phyloP scores from a whole-genome alignment of 30 jellyfish, hydroid and myxozoan genomes.

The Aurelia aurita region DNA sequence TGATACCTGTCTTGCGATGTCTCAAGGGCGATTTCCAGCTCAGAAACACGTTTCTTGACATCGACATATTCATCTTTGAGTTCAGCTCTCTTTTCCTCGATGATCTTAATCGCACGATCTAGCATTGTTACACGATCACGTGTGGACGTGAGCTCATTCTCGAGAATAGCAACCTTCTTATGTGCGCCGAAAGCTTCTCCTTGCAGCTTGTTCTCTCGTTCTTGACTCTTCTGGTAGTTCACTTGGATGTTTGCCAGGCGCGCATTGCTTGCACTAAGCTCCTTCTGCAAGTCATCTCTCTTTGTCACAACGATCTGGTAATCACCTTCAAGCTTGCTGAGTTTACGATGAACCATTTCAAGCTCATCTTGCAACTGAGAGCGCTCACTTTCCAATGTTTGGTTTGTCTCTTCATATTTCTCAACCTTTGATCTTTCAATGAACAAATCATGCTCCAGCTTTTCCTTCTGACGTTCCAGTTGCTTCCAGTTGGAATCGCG shows the following conservation, averaged over 20 bases:
- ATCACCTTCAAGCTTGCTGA: constrained; percentile 90
- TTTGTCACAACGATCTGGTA: constrained; percentile 72
- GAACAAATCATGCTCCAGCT: constrained; percentile 80
- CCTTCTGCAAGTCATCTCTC: constrained; percentile 91
- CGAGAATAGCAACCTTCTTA: constrained; percentile 89
- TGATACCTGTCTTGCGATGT: constrained; percentile 82
- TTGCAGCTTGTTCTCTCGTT: constrained; percentile 83
- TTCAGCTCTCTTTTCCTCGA: constrained; percentile 75
- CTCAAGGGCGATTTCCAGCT: constrained; percentile 90
- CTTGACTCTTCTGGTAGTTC: constrained; percentile 90
- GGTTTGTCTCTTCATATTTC: constrained; percentile 84
- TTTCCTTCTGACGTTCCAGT: constrained; percentile 80
- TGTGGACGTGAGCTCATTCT: constrained; percentile 90
- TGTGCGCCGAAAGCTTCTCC: constrained; percentile 87
- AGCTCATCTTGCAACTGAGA: constrained; percentile 83
- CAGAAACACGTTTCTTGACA: constrained; percentile 90
- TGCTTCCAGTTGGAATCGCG: constrained; percentile 60
- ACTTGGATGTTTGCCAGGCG: constrained; percentile 78
- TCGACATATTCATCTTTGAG: constrained; percentile 70
- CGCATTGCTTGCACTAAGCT: constrained; percentile 77
- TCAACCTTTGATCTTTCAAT: constrained; percentile 66
- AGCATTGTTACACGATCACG: constrained; percentile 84
- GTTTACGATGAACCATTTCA: constrained; percentile 83
- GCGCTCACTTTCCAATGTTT: constrained; percentile 75
- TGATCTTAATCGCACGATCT: constrained; percentile 72